These are phyloP conservation scores for Habropoda laboriosa DNA, from an alignment of 1,140 invertebrate species.

Conservation along the genomic window DNA sequence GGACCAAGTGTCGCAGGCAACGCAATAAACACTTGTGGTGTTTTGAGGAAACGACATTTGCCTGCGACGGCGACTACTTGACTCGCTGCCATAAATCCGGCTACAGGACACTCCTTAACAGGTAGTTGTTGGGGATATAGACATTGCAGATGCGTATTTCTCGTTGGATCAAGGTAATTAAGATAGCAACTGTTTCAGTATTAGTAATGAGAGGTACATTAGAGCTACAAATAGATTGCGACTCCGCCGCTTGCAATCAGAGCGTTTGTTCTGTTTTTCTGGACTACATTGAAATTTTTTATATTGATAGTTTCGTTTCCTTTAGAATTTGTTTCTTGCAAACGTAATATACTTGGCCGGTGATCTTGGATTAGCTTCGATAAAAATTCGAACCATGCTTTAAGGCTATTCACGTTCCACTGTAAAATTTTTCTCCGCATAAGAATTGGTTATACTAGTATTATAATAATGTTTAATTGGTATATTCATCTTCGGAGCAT, in stretches of 20 bases:
- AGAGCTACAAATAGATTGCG: constrained; percentile 36
- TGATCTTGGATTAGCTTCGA: not conserved
- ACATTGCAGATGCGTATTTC: constrained; percentile 63
- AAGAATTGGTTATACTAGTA: too few relatives aligned
- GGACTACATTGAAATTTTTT: not conserved
- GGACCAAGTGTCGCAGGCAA: too few relatives aligned
- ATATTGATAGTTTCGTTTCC: not conserved
- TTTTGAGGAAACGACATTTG: too few relatives aligned
- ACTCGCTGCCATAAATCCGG: too few relatives aligned
- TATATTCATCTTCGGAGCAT: too few relatives aligned
- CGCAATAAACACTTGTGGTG: too few relatives aligned
- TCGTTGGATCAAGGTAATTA: constrained; percentile 29
- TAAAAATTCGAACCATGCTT: not conserved
- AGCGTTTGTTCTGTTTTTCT: constrained; percentile 41
- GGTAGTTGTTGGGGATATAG: constrained; percentile 67
- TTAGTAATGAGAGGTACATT: too few relatives aligned
- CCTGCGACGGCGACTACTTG: too few relatives aligned
- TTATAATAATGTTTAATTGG: too few relatives aligned
- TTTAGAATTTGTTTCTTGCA: not conserved
- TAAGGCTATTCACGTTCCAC: constrained; percentile 53
- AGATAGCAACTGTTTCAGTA: too few relatives aligned
- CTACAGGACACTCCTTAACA: too few relatives aligned
- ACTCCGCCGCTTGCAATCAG: constrained; percentile 66
- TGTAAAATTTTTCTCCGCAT: constrained; percentile 47
- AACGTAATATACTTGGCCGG: not conserved